These are phyloP conservation scores for Balaeniceps rex DNA, from an alignment of 2,113 vertebrate genomes.

Conservation along the genomic window DNA sequence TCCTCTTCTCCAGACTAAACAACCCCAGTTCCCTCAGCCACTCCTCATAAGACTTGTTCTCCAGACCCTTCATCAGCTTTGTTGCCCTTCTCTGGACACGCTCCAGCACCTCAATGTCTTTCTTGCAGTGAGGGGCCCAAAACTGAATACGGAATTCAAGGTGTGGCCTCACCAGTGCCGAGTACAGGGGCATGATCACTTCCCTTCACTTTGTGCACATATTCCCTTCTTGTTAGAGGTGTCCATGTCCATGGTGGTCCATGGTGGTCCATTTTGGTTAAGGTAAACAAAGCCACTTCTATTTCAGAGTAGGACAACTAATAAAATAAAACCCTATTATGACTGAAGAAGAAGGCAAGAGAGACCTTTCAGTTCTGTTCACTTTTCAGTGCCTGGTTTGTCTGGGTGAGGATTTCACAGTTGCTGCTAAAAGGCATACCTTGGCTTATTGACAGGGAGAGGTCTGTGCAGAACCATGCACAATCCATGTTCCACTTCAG, in stretches of 20 bases:
- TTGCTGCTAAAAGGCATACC: neutral
- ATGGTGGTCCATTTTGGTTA: neutral
- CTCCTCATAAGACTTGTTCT: no score
- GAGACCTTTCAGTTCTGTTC: neutral
- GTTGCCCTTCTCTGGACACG: no score
- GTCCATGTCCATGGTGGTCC: neutral
- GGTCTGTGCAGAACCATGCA: accelerated
- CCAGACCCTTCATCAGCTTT: no score
- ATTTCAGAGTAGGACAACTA: neutral
- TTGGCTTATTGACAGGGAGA: neutral
- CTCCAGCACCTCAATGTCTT: no score
- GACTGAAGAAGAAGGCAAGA: neutral
- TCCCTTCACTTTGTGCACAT: neutral
- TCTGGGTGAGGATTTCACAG: neutral
- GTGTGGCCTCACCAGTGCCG: no score
- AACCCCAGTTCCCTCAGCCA: no score
- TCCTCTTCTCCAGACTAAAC: no score
- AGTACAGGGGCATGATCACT: no score
- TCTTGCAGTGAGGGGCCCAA: no score
- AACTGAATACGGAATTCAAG: no score
- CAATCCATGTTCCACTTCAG: neutral
- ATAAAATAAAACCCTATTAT: neutral
- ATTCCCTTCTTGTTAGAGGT: neutral
- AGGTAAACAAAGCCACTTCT: neutral
- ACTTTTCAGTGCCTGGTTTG: neutral